phyloP scores from a whole-genome alignment of 2,888 invertebrate species.

The Caenorhabditis panamensis region DNA sequence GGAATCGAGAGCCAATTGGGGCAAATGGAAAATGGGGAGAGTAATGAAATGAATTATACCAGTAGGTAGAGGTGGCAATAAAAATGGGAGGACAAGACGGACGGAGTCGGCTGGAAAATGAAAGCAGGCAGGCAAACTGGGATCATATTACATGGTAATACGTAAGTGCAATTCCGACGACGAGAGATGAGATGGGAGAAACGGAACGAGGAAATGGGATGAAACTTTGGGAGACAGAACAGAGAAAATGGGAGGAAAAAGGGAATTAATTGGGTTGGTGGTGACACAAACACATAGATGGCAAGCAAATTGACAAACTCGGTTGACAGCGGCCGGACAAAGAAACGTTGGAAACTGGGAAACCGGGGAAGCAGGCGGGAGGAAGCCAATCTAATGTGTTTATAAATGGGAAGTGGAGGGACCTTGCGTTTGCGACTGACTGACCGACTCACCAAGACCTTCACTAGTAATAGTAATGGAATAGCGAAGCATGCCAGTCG shows the following conservation, averaged over 20 bases:
- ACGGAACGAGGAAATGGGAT: conserved; percentile 15
- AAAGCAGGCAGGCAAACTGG: conserved; percentile 35
- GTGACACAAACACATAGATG: conserved; percentile 5
- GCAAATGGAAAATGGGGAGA: no score
- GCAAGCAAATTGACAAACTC: conserved; percentile 3
- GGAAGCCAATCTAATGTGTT: conserved; percentile 55
- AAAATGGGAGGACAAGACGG: conserved; percentile 27
- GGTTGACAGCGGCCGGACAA: conserved; percentile 18
- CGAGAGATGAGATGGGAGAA: conserved; percentile 13
- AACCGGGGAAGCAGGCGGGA: conserved; percentile 16
- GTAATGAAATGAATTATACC: conserved; percentile 24
- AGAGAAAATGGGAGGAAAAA: conserved; percentile 8
- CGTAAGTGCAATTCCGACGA: conserved; percentile 44
- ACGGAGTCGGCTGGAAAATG: conserved; percentile 39
- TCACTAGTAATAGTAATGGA: conserved; percentile 28
- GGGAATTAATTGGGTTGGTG: conserved; percentile 44
- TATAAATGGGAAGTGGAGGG: conserved; percentile 48
- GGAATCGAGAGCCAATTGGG: conserved; percentile 5
- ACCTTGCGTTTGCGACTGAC: conserved; percentile 19
- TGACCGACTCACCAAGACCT: conserved; percentile 16
- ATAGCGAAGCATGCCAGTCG: conserved; percentile 1
- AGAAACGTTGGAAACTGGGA: conserved; percentile 43
- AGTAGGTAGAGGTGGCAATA: conserved; percentile 32
- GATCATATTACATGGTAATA: conserved; percentile 60
- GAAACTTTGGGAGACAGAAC: conserved; percentile 9